Conservation (phyloP, 2,797 vertebrate species). For the Chaetodon trifasciatus region DNA sequence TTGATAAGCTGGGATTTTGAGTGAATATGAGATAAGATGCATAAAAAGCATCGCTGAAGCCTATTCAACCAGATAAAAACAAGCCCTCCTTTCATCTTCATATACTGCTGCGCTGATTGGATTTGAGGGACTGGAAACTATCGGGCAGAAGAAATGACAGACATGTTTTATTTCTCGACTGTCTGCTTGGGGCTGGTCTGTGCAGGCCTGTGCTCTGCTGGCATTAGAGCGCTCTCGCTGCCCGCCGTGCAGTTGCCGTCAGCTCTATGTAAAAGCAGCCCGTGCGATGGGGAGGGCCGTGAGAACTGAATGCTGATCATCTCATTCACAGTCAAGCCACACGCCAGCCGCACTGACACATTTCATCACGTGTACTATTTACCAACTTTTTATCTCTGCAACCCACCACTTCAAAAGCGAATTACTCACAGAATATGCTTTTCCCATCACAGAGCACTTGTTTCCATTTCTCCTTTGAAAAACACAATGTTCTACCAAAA, state of each 20-base stretch:
- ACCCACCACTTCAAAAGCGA: slow-evolving; percentile 40
- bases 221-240: slow-evolving; percentile 53
- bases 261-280: slow-evolving; percentile 76
- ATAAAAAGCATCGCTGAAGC: slow-evolving; percentile 59
- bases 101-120: slow-evolving; percentile 34
- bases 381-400: slow-evolving; percentile 56
- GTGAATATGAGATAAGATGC: slow-evolving; percentile 61
- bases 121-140: slow-evolving; percentile 56
- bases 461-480: slow-evolving; percentile 29
- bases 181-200: slow-evolving; percentile 61
- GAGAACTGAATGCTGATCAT: slow-evolving; percentile 76
- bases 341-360: slow-evolving; percentile 62
- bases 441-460: slow-evolving; percentile 14
- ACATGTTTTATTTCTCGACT: slow-evolving; percentile 53
- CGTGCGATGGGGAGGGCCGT: slow-evolving; percentile 72
- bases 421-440: slow-evolving; percentile 30
- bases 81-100: slow-evolving; percentile 48
- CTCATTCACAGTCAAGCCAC: slow-evolving; percentile 73
- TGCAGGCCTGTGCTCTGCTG: slow-evolving; percentile 66
- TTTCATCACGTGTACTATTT: slow-evolving; percentile 72
- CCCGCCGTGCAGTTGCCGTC: slow-evolving; percentile 67
- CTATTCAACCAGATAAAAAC: slow-evolving; percentile 64
- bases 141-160: slow-evolving; percentile 50
- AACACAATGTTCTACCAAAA: slow-evolving; percentile 27
- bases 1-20: slow-evolving; percentile 61